Evolutionary conservation across 30 jellyfish, hydroid and myxozoan species (phyloP), one percentile per base, ranked within the genome.

Genomic region (Pelagia noctiluca): DNA sequence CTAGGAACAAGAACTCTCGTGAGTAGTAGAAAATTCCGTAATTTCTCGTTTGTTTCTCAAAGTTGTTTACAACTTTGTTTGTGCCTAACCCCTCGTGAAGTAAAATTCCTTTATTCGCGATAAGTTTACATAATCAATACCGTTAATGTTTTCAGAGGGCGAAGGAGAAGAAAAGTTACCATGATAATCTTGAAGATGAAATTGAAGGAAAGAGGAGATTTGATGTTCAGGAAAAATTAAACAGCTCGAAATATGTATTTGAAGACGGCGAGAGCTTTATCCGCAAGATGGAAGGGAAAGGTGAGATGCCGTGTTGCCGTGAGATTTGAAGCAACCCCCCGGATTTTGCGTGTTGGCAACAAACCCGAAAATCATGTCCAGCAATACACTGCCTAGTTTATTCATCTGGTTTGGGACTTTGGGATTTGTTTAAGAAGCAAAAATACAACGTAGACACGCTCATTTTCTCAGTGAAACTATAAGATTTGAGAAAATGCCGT

Each of bases 121-220:
- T 36, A 11, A 53, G 54, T 60, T 30, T 29, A 66, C 79, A 52
- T 26, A 32, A 70, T 57, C 32, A 57, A 46, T 48, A 48, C 12
- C 33, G n/a, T 57, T 57, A 8, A 0, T 21, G 68, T 53, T 86
- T 76, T 86, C 83, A 94, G 99, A 81, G 99, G 67, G 85, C 78
- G 23, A 87, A 84, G 57, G 97, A 88, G 72, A 87, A 83, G 80
- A 94, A 78, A 88, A 76, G 91, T 72, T 94, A 94, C 90, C 75
- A 82, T 49, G 87, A 95, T 57, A 76, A 76, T 60, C 88, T 94
- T 3, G 99, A 94, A 67, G 97, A 88, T 49, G 99, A 71, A 71
- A 94, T 94, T 21, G 99, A 94, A 76, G 99, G 99, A 37, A 88
- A 83, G 67, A 78, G 99, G 54, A 88, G 88, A 29, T 94, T 87